A percentile compares a stretch with the other conserved stretches of the same genome.
Evolutionary conservation across 2,113 vertebrate genomes (phyloP).

Genomic region (Cisticola juncidis): DNA sequence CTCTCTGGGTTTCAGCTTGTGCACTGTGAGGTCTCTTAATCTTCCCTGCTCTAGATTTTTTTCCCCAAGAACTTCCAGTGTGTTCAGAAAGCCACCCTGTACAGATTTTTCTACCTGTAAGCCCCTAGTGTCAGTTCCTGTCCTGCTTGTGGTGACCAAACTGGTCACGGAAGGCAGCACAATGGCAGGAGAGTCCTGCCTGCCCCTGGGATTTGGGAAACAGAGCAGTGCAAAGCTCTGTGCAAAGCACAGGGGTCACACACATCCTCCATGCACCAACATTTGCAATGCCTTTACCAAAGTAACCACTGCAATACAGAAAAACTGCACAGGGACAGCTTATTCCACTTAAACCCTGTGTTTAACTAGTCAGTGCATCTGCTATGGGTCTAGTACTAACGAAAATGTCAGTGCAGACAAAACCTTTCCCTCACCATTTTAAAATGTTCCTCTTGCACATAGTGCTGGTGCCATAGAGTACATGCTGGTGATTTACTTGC

Average conservation of each 20-base stretch:
- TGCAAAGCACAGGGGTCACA: not conserved
- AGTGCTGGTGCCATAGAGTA: not conserved
- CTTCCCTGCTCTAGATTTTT: not conserved
- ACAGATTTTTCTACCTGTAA: not conserved
- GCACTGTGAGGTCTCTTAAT: not conserved
- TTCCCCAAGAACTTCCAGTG: not conserved
- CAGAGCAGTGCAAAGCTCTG: not conserved
- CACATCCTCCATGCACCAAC: not conserved
- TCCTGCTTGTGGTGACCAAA: not conserved
- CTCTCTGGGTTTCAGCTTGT: not conserved
- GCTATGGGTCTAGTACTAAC: not conserved
- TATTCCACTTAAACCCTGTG: not conserved
- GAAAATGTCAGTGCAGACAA: not conserved
- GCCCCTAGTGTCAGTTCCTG: not conserved
- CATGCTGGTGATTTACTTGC: not conserved
- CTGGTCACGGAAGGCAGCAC: not conserved
- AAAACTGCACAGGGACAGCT: not conserved
- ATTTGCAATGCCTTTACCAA: not conserved
- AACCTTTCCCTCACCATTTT: not conserved
- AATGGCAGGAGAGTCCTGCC: not conserved
- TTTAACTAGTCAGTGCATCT: not conserved
- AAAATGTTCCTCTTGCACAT: rapidly evolving
- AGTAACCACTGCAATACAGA: not conserved
- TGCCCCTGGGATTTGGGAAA: rapidly evolving
- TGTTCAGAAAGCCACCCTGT: not conserved